Conservation (phyloP, 2,888 invertebrate genomes). For the Sussaba pulchella region DNA sequence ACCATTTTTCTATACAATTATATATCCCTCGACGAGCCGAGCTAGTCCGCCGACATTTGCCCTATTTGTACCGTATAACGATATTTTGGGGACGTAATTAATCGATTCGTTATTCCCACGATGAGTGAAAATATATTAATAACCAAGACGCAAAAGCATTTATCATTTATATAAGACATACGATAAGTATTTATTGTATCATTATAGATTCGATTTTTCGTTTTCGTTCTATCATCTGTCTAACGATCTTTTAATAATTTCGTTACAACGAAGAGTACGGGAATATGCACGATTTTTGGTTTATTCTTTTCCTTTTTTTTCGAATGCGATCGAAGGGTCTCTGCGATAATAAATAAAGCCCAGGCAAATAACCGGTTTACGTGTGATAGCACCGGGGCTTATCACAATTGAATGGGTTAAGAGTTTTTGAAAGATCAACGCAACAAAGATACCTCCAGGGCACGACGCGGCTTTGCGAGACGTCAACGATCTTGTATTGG, state of each 20-base stretch:
- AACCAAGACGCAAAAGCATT: slow-evolving; percentile 65
- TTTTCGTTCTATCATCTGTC: no score
- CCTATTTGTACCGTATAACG: slow-evolving; percentile 23
- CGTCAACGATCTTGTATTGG: slow-evolving; percentile 50
- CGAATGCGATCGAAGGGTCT: not conserved
- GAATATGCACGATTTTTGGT: slow-evolving; percentile 23
- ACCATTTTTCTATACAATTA: slow-evolving; percentile 9
- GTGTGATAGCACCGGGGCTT: not conserved
- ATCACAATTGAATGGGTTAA: slow-evolving; percentile 5
- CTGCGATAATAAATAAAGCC: slow-evolving; percentile 2
- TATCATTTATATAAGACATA: slow-evolving; percentile 77
- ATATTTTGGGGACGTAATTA: slow-evolving; percentile 10
- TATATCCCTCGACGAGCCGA: slow-evolving; percentile 21
- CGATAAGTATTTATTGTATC: slow-evolving; percentile 78
- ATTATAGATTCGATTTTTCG: no score
- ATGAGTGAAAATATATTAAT: slow-evolving; percentile 9
- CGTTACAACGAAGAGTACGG: no score
- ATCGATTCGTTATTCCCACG: not conserved
- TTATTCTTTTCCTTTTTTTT: not conserved
- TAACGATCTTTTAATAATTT: no score
- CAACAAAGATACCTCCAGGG: slow-evolving; percentile 8
- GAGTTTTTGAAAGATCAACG: slow-evolving; percentile 37
- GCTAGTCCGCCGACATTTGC: slow-evolving; percentile 24
- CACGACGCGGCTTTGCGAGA: slow-evolving; percentile 6
- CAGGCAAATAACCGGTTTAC: not conserved